Evolutionary conservation across 2,888 invertebrate species (phyloP).

Genomic region (Rhimphoctona megacephalus): DNA sequence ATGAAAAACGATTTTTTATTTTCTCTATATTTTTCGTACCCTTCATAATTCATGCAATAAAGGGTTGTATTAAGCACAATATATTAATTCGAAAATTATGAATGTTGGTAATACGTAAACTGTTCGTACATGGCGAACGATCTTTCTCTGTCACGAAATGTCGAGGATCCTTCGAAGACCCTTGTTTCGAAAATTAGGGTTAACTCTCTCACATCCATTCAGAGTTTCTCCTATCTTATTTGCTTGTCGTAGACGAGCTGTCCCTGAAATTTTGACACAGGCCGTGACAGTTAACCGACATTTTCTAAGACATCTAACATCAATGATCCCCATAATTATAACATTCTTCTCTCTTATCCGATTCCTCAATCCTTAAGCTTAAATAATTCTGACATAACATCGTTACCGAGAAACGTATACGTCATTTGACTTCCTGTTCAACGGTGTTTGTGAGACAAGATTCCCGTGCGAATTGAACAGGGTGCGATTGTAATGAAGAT

Average conservation of each 20-base stretch:
- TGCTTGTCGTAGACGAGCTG: not conserved
- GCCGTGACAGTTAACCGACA: constrained; percentile 17
- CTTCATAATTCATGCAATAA: not conserved
- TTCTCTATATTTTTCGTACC: not conserved
- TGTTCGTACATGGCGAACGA: not conserved
- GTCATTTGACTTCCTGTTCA: constrained; percentile 3
- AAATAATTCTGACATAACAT: constrained; percentile 23
- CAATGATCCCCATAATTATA: constrained; percentile 53
- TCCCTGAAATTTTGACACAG: not conserved
- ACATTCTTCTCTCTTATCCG: constrained; percentile 41
- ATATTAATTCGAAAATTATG: not conserved
- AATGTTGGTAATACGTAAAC: too few species aligned
- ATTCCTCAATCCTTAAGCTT: constrained; percentile 34
- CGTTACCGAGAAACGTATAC: not conserved
- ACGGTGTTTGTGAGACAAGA: not conserved
- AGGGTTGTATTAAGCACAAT: not conserved
- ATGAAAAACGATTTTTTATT: not conserved
- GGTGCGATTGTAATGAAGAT: not conserved
- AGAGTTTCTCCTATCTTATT: constrained; percentile 12
- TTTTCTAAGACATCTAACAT: constrained; percentile 27
- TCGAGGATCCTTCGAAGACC: not conserved
- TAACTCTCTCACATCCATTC: not conserved
- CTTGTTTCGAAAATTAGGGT: constrained; percentile 13
- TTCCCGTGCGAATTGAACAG: not conserved
- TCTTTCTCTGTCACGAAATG: not conserved